phyloP scores from a whole-genome alignment of 2,113 vertebrate genomes.

The Lagenorhynchus albirostris region DNA sequence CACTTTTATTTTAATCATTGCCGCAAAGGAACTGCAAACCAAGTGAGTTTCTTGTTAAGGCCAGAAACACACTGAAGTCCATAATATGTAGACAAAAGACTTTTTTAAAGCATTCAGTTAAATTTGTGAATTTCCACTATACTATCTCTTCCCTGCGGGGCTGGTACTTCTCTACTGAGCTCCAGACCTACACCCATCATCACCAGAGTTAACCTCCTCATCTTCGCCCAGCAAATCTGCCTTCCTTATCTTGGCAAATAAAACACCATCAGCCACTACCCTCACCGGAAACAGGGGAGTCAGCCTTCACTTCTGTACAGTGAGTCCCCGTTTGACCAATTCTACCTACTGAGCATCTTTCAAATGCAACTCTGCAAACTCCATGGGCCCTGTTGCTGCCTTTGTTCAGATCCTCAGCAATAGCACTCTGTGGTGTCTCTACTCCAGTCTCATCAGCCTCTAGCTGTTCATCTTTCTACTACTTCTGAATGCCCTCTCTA shows the following conservation, averaged over 20 bases:
- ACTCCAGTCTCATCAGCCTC: not conserved
- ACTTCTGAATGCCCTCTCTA: not conserved
- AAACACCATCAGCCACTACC: not conserved
- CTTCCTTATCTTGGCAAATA: not conserved
- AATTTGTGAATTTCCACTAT: not conserved
- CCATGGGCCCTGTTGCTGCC: rapidly evolving
- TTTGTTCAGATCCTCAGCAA: not conserved
- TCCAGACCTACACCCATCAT: not conserved
- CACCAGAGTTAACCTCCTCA: not conserved
- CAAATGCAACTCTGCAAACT: not conserved
- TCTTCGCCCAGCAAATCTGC: not conserved
- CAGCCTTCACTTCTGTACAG: not conserved
- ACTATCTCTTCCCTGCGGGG: not conserved
- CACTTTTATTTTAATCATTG: not conserved
- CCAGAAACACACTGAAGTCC: not conserved
- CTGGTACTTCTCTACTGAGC: not conserved
- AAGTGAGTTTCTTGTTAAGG: not conserved
- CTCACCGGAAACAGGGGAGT: not conserved
- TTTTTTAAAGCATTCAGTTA: not conserved
- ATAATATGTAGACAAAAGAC: not conserved
- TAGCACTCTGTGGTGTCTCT: not conserved
- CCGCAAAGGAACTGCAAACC: not conserved
- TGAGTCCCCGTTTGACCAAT: not conserved
- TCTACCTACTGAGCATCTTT: not conserved
- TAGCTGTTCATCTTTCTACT: not conserved